A percentile compares a stretch with the other conserved stretches of the same genome.
phyloP scores from a whole-genome alignment of 92 coral and sea anemone genomes.

The Epizoanthus ramosus region DNA sequence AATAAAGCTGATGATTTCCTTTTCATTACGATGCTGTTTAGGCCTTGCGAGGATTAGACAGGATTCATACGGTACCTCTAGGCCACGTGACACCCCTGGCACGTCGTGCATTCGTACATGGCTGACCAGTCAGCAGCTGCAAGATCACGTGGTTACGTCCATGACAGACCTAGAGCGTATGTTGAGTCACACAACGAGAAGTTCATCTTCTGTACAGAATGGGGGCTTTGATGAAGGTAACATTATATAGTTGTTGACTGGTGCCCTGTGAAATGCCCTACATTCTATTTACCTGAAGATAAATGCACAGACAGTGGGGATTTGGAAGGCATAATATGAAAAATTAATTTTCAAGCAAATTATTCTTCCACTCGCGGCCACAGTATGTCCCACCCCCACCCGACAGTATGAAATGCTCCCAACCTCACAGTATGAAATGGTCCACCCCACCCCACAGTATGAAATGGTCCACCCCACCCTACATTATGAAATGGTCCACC shows the following conservation, averaged over 20 bases:
- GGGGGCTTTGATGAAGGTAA: conserved; percentile 21
- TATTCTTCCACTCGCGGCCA: too few species aligned
- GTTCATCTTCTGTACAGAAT: conserved; percentile 19
- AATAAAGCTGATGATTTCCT: background rate
- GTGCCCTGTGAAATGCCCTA: too few species aligned
- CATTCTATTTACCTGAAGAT: too few species aligned
- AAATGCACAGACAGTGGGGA: too few species aligned
- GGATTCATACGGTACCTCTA: conserved; percentile 42
- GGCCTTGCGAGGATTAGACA: conserved; percentile 39
- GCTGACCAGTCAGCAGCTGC: conserved; percentile 83
- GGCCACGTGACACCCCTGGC: conserved; percentile 62
- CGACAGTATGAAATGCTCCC: too few species aligned
- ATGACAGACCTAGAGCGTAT: conserved; percentile 74
- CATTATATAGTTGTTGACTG: background rate
- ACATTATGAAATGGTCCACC: too few species aligned
- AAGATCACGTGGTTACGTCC: conserved; percentile 79
- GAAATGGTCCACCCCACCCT: too few species aligned
- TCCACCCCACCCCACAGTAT: too few species aligned
- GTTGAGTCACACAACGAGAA: conserved; percentile 51
- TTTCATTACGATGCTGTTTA: background rate
- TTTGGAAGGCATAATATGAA: too few species aligned
- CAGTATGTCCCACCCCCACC: too few species aligned
- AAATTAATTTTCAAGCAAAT: too few species aligned
- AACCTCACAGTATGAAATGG: too few species aligned
- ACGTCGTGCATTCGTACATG: conserved; percentile 77